phyloP scores from a whole-genome alignment of 2,797 vertebrate genomes.

The Coregonus suidteri region DNA sequence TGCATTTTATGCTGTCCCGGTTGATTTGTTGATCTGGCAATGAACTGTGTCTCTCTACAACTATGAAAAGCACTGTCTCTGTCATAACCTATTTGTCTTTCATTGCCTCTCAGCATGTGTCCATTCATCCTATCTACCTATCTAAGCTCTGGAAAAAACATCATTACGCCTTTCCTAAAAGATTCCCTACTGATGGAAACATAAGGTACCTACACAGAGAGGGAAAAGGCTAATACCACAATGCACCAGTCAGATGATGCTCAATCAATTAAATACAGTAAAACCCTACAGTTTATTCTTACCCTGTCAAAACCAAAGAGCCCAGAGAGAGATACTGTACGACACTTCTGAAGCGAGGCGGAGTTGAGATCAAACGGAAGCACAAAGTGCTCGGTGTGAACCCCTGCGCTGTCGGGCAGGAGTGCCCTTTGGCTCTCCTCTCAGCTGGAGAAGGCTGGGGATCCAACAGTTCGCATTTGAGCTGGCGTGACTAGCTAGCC shows the following conservation, averaged over 20 bases:
- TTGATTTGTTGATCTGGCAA: background rate
- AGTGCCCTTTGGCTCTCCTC: conserved; percentile 18
- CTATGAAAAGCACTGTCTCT: too few relatives aligned
- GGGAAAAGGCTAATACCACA: background rate
- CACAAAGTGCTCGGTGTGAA: conserved; percentile 20
- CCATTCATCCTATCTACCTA: too few relatives aligned
- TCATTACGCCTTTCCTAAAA: background rate
- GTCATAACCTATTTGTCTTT: too few relatives aligned
- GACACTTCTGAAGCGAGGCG: background rate
- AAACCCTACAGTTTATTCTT: background rate
- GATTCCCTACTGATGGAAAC: background rate
- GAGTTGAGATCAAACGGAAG: conserved; percentile 36
- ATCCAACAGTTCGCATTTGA: conserved; percentile 10
- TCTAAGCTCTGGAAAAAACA: too few relatives aligned
- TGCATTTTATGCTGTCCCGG: too few relatives aligned
- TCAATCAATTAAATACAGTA: background rate
- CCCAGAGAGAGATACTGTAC: conserved; percentile 8
- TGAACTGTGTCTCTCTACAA: background rate
- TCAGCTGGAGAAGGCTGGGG: conserved; percentile 34
- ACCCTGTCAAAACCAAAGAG: background rate
- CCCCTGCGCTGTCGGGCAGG: conserved; percentile 8
- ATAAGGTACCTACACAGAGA: background rate
- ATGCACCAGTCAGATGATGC: background rate
- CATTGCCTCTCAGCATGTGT: too few relatives aligned
- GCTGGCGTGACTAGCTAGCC: conserved; percentile 15